Base-by-base conservation (phyloP, 2,113 vertebrate species). In the Mormyrus lacerda region DNA sequence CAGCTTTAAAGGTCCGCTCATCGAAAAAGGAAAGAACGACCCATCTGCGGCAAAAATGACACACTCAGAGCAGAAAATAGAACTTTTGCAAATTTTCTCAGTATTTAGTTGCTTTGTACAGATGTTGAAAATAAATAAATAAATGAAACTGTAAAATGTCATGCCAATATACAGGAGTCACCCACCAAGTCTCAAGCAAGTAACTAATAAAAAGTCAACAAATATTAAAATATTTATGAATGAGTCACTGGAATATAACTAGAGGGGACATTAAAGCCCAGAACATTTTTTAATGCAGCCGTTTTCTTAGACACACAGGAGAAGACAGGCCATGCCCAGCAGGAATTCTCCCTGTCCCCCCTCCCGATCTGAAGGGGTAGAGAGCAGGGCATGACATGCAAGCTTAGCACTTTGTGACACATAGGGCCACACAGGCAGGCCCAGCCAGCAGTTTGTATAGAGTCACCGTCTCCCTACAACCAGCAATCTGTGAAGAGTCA, bases 1-100 rank as follows among this genome's bases (percentile, higher is more conserved):
- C 35, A 27, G 89, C 73, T 88, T 88, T 83, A 88, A 88, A 88
- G 89, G 89, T 76, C 86, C 47, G n/a, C 89, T 55, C n/a, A 11
- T 5, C 3, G 45, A 19, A 51, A 31, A 53, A 89, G 85, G 86
- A 88, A 44, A 17, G 88, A 89, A 42, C 44, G 27, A 19, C 1
- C 17, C 55, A 69, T 39, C 47, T 3, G 44, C 35, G 61, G 45
- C 31, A 39, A 65, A 73, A 69, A 19, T 86, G 45, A 87, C 58
- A 69, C 89, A 87, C 1, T 31, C 86, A 87, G 8, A 61, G 39
- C 76, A 19, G 35, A 82, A 7, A 19, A 8, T 42, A 17, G 61
- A 69, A 27, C 24, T 1, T 85, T 31, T 47, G 9, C 44, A n/a
- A 24, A 27, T 85, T 85, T 85, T 45, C 82, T 85, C 7, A 47